These are phyloP conservation scores for Gymnothorax javanicus DNA, from an alignment of 2,797 vertebrate species.

Conservation along the genomic window DNA sequence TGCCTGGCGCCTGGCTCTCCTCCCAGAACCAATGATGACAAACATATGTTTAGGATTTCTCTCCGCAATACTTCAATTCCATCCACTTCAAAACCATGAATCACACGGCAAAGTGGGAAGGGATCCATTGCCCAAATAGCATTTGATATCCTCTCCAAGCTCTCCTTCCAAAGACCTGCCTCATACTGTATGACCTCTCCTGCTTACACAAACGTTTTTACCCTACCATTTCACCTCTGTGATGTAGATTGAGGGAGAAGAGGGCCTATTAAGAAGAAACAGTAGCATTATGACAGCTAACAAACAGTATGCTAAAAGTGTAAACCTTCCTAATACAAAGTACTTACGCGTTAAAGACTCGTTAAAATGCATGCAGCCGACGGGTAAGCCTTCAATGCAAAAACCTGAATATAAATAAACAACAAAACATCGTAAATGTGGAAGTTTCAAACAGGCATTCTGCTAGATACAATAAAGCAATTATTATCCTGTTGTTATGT, in stretches of 20 bases:
- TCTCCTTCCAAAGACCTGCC: neutral
- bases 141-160: slow-evolving; percentile 25
- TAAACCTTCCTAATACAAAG: neutral
- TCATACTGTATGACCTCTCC: neutral
- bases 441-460: too few species aligned
- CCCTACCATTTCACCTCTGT: neutral
- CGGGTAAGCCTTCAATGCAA: too few species aligned
- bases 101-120: slow-evolving; percentile 21
- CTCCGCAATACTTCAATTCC: slow-evolving; percentile 43
- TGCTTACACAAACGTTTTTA: neutral
- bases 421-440: too few species aligned
- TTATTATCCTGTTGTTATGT: too few species aligned
- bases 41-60: slow-evolving; percentile 66
- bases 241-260: neutral
- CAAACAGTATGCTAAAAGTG: neutral
- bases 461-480: too few species aligned
- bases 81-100: slow-evolving; percentile 36
- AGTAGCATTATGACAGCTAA: neutral
- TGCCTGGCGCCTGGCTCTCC: slow-evolving; percentile 52
- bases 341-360: too few species aligned
- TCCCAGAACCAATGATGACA: slow-evolving; percentile 62
- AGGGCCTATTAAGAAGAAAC: neutral
- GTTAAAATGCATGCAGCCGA: too few species aligned
- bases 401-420: too few species aligned
- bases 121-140: slow-evolving; percentile 16